Percentiles rank a stretch among this genome's conserved stretches.
Evolutionary conservation across 2,888 invertebrate genomes (phyloP).

Genomic region (Tenthredo mesomela): DNA sequence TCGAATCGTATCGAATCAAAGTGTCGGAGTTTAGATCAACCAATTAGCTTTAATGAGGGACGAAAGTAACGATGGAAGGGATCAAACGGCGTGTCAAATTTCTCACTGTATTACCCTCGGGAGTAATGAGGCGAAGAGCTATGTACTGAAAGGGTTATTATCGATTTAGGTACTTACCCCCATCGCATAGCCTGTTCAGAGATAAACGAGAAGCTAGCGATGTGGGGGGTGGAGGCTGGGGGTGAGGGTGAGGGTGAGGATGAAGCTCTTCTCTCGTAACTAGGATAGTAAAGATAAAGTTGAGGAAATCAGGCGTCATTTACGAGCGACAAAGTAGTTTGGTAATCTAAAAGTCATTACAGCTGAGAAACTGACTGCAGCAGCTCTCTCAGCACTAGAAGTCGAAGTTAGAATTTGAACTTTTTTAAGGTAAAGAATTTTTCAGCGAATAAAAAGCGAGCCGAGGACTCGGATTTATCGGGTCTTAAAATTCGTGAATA

Average conservation of each 20-base stretch:
- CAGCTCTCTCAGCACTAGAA: too few relatives aligned
- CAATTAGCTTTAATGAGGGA: constrained; percentile 26
- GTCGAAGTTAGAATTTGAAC: neutral
- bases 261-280: neutral
- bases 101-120: constrained; percentile 6
- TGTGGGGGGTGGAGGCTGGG: neutral
- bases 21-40: constrained; percentile 2
- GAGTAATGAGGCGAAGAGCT: constrained; percentile 12
- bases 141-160: constrained; percentile 19
- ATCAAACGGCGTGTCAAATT: constrained; percentile 40
- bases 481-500: constrained; percentile 15
- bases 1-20: neutral
- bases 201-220: neutral
- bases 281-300: constrained; percentile 46
- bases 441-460: neutral
- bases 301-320: constrained; percentile 42
- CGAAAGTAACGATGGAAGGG: neutral
- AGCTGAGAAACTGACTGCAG: neutral
- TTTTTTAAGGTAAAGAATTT: neutral
- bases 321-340: constrained; percentile 44
- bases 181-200: neutral
- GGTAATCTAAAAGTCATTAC: constrained; percentile 40
- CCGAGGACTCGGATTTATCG: constrained; percentile 11
- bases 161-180: constrained; percentile 11
- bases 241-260: neutral